Base-by-base conservation (phyloP, 1,140 invertebrate species). In the Trichogramma pretiosum region DNA sequence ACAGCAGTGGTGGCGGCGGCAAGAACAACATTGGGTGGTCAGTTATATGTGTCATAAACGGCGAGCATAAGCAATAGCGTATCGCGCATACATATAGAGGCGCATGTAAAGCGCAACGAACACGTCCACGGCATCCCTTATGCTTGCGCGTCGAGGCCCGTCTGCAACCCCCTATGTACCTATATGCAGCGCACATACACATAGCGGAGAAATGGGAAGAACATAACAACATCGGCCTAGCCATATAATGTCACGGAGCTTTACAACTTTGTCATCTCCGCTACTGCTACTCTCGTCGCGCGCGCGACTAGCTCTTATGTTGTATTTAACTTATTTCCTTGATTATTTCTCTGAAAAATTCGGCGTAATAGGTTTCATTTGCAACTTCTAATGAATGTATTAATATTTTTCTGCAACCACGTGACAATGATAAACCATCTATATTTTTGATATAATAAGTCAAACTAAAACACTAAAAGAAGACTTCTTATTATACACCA, bases 31-130 rank as follows among this genome's bases (percentile, higher is more conserved):
- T n/a, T n/a, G n/a, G n/a, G n/a, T n/a, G n/a, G n/a, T n/a, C n/a
- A n/a, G n/a, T n/a, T n/a, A n/a, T 70, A 72, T 72, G 66, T 59
- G 58, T 67, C 67, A 72, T 72, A 72, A 72, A 72, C 64, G 69
- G 66, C 61, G 60, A 46, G 57, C 65, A 70, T 52, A 64, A 68
- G 67, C 61, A 66, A 67, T 66, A 67, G 60, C 60, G 58, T 13
- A n/a, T 13, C 56, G 58, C 55, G 61, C 61, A n/a, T 59, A 64
- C 58, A 62, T 56, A 63, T n/a, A n/a, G n/a, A 64, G 53, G 56
- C 56, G n/a, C n/a, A 54, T 57, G 58, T 58, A 62, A 41, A 56
- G 48, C 58, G 50, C 55, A 52, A 57, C 54, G 58, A 60, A 67
- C 58, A 63, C 63, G 62, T 55, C 59, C 50, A 45, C 48, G 44